phyloP scores from a whole-genome alignment of 2,888 invertebrate species.

The Oligia strigilis region DNA sequence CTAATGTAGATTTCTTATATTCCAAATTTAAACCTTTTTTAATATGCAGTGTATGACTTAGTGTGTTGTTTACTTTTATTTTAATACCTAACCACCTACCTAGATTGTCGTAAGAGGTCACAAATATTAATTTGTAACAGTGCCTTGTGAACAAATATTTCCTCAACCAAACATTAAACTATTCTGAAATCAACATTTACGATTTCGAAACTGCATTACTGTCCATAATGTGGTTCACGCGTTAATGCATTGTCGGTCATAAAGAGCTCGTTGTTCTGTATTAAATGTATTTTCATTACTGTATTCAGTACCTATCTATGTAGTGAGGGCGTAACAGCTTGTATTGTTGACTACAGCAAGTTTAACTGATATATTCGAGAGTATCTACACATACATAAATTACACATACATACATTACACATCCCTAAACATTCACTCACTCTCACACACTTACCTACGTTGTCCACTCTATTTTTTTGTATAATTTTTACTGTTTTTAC shows the following conservation, averaged over 20 bases:
- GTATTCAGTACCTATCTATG: not conserved
- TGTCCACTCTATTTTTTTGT: not conserved
- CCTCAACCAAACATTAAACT: not conserved
- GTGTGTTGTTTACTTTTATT: too few species aligned
- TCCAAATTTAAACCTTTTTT: too few species aligned
- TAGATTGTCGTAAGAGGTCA: too few species aligned
- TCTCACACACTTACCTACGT: too few species aligned
- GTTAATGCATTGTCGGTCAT: slow-evolving; percentile 46
- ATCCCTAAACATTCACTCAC: too few species aligned
- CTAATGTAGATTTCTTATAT: too few species aligned
- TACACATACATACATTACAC: too few species aligned
- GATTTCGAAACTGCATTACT: slow-evolving; percentile 37
- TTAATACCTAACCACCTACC: too few species aligned
- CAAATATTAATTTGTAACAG: too few species aligned
- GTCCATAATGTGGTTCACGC: slow-evolving; percentile 33
- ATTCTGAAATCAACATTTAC: slow-evolving; percentile 22
- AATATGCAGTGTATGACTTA: too few species aligned
- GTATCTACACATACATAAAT: too few species aligned
- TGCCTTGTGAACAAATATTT: not conserved
- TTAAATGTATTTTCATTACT: slow-evolving; percentile 25
- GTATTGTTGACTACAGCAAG: not conserved
- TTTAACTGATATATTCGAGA: not conserved
- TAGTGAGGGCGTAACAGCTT: slow-evolving; percentile 33
- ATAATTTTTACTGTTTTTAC: too few species aligned
- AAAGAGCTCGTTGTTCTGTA: slow-evolving; percentile 27